Evolutionary conservation across 2,797 vertebrate genomes (phyloP), one percentile per base, ranked within the genome.

Genomic region (Catharus ustulatus): DNA sequence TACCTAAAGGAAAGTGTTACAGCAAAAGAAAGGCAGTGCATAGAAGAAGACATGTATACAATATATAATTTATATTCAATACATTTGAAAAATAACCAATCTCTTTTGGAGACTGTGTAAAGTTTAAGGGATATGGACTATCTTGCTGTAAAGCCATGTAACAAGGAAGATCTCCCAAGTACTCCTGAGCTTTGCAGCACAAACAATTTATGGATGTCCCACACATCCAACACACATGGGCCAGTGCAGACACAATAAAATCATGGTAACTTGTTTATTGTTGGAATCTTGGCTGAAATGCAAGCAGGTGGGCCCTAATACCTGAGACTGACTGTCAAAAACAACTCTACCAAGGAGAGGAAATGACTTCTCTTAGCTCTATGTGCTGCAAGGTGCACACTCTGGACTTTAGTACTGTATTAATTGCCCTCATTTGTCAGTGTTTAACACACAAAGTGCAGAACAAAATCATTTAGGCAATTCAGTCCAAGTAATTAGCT

Each of bases 391-490:
- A 5, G 0, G 30, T 59, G 40, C n/a, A 77, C 22, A 23, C 52
- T n/a, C 62, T 49, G 75, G 78, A 74, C 46, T 73, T 80, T 2
- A 68, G 19, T 49, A 11, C 9, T 15, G 21, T 45, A 72, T 84
- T 91, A 93, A 92, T 85, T 90, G 82, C 68, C 72, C 69, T 75
- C 71, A 94, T 94, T 91, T 84, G n/a, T 94, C 89, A 87, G 30
- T 75, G 58, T 92, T 94, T 85, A 85, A 84, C 74, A 90, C 63
- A 84, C 17, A 72, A 89, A 87, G 61, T 49, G 45, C 48, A 87
- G 91, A 95, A 89, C 75, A 84, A 93, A 95, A 84, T 94, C 57
- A 84, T 40, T 91, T 61, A 29, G 62, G 46, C 62, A 57, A 38
- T 66, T 91, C 62, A 74, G 46, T 42, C 54, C 73, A 88, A 74